Base-by-base conservation (phyloP, 2,888 invertebrate genomes). In the Trissoscelio sp. region DNA sequence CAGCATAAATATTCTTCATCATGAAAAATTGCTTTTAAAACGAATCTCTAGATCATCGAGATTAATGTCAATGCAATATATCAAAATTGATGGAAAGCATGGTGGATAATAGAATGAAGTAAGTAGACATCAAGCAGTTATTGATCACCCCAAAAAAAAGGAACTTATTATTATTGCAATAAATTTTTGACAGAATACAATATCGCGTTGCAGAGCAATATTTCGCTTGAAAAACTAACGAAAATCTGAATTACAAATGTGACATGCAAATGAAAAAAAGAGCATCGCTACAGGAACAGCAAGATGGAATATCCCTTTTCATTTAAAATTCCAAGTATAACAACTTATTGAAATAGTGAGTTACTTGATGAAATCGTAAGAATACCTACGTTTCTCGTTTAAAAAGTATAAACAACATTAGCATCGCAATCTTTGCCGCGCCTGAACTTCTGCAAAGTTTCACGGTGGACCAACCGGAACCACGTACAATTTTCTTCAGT, bases 31-130 rank as follows among this genome's bases (percentile, higher is more conserved):
- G 51, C 39, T 72, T 72, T 51, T 9, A 51, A 31, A 58, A 31
- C 39, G 44, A 60, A 72, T 60, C 37, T 42, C 12, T 62, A 31
- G 73, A 73, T 62, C 22, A 42, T 42, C 22, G 34, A 53, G 51
- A 62, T 62, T 60, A 53, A 73, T 73, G 62, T 55, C 53, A 60
- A 72, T 60, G 46, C 28, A 62, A 62, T 73, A 73, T 53, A 73
- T 73, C 62, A 62, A 73, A 53, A 51, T 62, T 73, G 62, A 73
- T 73, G 62, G 73, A 62, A 44, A 62, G 62, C 37, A 31, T 31
- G 42, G 22, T 6, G 42, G 42, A 62, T 73, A 53, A 73, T 53
- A 62, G 48, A 42, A 60, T 20, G 53, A 53, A 48, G 48, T 55
- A 70, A 57, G 31, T 58, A 44, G 51, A 53, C 39, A 62, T 44